Evolutionary conservation across 2,113 vertebrate species (phyloP).

Genomic region (Himantopus leucocephalus): DNA sequence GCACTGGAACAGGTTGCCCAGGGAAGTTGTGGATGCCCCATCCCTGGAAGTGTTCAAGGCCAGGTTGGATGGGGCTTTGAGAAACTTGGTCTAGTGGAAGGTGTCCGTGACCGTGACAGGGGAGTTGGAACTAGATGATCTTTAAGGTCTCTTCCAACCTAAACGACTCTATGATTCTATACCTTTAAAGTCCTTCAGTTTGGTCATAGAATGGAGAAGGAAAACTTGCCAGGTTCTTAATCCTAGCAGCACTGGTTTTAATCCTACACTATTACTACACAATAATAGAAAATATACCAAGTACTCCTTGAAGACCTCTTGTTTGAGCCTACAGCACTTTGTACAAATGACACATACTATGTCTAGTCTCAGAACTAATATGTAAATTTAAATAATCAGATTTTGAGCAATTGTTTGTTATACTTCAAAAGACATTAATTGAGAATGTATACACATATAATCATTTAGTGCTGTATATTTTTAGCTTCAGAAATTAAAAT

Average conservation of each 20-base stretch:
- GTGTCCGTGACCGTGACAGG: too few relatives aligned
- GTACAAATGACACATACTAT: background rate
- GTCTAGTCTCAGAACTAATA: background rate
- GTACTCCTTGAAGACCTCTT: background rate
- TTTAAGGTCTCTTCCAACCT: too few relatives aligned
- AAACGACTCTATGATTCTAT: too few relatives aligned
- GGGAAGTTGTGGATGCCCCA: too few relatives aligned
- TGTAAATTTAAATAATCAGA: background rate
- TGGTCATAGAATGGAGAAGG: background rate
- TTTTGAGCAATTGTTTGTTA: background rate
- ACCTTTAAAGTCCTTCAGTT: background rate
- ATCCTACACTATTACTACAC: background rate
- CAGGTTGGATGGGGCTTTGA: too few relatives aligned
- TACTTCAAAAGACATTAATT: background rate
- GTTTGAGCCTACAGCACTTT: background rate
- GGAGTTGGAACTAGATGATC: too few relatives aligned
- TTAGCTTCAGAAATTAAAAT: background rate
- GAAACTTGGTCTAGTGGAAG: too few relatives aligned
- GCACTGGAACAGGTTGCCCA: too few relatives aligned
- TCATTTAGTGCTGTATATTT: background rate
- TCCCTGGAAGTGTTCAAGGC: too few relatives aligned
- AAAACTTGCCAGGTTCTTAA: background rate
- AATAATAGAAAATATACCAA: background rate
- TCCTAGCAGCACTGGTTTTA: background rate
- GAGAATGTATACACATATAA: background rate